Percentiles rank a stretch among this genome's conserved stretches.
Conservation (phyloP, 2,797 vertebrate genomes). For the Lacerta agilis region DNA sequence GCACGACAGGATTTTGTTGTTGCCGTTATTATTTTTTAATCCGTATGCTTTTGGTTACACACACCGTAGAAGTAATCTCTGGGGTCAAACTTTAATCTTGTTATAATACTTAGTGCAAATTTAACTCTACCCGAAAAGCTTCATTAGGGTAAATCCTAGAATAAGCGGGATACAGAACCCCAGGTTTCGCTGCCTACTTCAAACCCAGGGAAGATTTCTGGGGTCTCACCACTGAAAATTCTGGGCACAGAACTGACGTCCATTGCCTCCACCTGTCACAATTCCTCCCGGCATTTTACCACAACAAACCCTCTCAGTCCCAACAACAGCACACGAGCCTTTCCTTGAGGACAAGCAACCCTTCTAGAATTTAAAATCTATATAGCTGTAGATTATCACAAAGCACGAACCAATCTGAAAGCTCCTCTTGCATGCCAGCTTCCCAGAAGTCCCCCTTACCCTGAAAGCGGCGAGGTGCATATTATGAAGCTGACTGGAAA, state of each 20-base stretch:
- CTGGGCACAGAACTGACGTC: background rate
- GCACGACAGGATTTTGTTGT: background rate
- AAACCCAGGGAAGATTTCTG: background rate
- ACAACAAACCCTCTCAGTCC: too few species aligned
- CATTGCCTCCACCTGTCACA: background rate
- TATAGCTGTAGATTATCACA: background rate
- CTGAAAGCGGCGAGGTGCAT: background rate
- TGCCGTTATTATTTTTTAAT: background rate
- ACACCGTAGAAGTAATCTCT: background rate
- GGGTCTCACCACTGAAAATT: background rate
- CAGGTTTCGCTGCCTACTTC: background rate
- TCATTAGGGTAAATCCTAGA: background rate
- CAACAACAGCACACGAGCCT: background rate
- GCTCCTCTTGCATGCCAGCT: background rate
- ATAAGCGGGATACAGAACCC: background rate
- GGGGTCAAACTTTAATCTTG: background rate
- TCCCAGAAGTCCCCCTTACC: background rate
- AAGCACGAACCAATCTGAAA: background rate
- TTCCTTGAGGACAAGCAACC: background rate
- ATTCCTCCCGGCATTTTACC: too few species aligned
- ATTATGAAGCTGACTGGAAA: background rate
- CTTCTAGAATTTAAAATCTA: too few species aligned
- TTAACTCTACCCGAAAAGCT: background rate
- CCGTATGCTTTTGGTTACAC: background rate
- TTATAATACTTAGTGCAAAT: background rate